Evolutionary conservation across 35 echinoderm and acorn worm genomes (phyloP).

Genomic region (Stichopus chloronotus): DNA sequence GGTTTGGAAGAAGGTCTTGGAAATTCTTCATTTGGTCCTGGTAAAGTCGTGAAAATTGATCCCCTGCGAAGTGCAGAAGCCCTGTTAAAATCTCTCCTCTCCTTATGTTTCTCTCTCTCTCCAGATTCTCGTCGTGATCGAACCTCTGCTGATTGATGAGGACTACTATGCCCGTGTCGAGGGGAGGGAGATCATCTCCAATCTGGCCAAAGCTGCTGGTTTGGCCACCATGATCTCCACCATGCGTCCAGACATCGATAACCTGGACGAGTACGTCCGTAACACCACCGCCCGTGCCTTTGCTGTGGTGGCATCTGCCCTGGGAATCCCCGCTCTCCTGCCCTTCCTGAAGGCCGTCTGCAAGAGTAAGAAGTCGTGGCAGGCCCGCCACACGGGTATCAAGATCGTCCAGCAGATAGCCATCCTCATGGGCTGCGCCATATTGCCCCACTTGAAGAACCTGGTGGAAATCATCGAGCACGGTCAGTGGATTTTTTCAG

Average conservation of each 20-base stretch:
- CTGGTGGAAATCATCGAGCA: conserved; percentile 99
- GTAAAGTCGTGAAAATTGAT: too few species aligned
- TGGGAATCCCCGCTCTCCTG: conserved; percentile 94
- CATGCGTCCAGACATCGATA: conserved; percentile 99
- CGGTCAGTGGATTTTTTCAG: conserved; percentile 63
- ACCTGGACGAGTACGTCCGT: conserved; percentile 99
- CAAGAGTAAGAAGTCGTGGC: conserved; percentile 99
- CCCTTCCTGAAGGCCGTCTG: conserved; percentile 99
- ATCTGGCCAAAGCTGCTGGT: conserved; percentile 97
- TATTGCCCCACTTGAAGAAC: conserved; percentile 94
- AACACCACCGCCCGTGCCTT: conserved; percentile 99
- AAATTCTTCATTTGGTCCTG: too few species aligned
- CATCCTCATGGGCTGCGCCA: conserved; percentile 99
- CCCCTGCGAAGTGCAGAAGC: too few species aligned
- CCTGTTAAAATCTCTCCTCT: neutral
- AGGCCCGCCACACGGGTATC: conserved; percentile 99
- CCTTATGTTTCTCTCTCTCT: neutral
- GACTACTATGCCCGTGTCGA: conserved; percentile 99
- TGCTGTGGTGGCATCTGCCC: conserved; percentile 94
- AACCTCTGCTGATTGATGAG: conserved; percentile 97
- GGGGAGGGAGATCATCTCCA: conserved; percentile 98
- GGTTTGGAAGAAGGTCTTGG: too few species aligned
- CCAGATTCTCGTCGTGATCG: conserved; percentile 97
- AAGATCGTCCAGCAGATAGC: conserved; percentile 99
- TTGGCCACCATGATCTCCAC: conserved; percentile 99